These are phyloP conservation scores for Matsumurasca onukii DNA, from an alignment of 1,140 invertebrate genomes.

Conservation along the genomic window DNA sequence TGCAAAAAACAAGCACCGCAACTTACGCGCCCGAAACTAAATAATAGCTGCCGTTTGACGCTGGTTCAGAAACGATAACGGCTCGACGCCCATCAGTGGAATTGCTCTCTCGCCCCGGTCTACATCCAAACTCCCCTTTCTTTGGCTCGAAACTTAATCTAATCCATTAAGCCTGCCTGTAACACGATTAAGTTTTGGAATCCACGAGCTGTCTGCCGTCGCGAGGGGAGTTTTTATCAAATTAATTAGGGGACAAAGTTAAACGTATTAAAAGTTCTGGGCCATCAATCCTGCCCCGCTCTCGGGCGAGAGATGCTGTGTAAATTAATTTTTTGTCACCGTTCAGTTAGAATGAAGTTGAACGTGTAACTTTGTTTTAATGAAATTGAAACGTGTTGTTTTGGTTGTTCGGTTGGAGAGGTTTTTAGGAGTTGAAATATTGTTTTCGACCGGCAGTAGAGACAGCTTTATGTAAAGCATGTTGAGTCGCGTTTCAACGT, in stretches of 20 bases:
- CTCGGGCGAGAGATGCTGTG: no score
- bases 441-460: no score
- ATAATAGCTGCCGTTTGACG: constrained; percentile 16
- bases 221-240: constrained; percentile 13
- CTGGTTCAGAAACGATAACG: constrained; percentile 22
- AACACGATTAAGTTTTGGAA: not conserved
- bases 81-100: not conserved
- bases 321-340: not conserved
- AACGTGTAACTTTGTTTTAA: not conserved
- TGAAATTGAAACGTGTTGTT: not conserved
- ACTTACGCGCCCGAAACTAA: not conserved
- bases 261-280: constrained; percentile 13
- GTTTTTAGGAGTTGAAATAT: no score
- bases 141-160: constrained; percentile 6
- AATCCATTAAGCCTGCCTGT: constrained; percentile 12
- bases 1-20: constrained; percentile 21
- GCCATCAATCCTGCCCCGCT: not conserved
- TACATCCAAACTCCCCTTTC: not conserved
- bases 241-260: constrained; percentile 21
- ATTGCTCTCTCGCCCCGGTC: not conserved
- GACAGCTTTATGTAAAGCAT: no score
- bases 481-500: no score
- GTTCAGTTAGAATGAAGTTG: no score
- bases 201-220: not conserved
- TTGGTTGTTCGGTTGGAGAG: no score